Conservation (phyloP, 1,140 invertebrate genomes). For the Euura lappo region DNA sequence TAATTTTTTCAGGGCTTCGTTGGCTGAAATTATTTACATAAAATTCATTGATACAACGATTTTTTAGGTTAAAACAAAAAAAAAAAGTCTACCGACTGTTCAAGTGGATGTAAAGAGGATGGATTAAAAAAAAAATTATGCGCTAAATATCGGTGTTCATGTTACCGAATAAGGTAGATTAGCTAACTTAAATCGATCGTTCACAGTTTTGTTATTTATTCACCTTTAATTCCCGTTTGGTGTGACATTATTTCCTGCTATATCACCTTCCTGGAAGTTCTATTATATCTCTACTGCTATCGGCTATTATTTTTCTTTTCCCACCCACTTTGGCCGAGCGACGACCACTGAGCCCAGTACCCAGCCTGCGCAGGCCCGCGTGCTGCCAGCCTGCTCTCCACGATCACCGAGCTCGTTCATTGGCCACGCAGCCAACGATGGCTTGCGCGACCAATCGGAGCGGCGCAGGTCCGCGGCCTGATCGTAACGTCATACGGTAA, state of each 20-base stretch:
- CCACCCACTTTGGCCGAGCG: neutral
- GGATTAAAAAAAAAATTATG: no score
- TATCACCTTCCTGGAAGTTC: neutral
- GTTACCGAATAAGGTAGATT: neutral
- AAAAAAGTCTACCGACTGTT: neutral
- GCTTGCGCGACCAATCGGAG: neutral
- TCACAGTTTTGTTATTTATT: conserved; percentile 17
- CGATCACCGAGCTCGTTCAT: neutral
- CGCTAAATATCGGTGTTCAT: neutral
- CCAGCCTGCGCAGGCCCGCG: neutral
- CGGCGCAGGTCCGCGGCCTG: neutral
- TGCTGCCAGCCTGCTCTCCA: neutral
- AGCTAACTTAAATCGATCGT: conserved; percentile 1
- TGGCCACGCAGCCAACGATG: neutral
- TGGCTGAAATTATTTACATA: conserved; percentile 68
- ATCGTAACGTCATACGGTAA: neutral
- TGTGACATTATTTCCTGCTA: conserved; percentile 70
- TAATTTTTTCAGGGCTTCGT: conserved; percentile 79
- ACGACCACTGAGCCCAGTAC: neutral
- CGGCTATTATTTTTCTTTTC: neutral
- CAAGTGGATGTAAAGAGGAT: neutral
- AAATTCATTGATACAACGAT: conserved; percentile 13
- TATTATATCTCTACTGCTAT: neutral
- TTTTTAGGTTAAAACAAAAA: conserved; percentile 30
- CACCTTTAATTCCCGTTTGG: conserved; percentile 80